Conservation (phyloP, 2,113 vertebrate species). For the Girardinichthys multiradiatus region DNA sequence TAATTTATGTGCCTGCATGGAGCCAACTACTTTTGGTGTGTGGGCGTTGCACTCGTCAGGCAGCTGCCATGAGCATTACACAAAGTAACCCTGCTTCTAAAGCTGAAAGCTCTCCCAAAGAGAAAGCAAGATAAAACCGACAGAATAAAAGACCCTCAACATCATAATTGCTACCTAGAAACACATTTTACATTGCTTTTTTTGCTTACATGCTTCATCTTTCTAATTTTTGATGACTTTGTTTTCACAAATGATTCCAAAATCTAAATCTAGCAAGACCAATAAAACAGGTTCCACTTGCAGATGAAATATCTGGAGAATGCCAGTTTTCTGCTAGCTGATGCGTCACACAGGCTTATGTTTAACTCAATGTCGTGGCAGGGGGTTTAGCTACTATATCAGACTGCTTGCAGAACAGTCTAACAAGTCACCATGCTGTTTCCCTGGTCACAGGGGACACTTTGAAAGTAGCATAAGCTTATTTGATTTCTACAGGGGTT, state of each 20-base stretch:
- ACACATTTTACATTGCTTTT: slow-evolving; percentile 2
- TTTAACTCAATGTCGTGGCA: slow-evolving; percentile 37
- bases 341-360: slow-evolving; percentile 23
- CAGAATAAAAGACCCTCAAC: slow-evolving; percentile 30
- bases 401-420: slow-evolving; percentile 40
- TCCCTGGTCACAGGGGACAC: slow-evolving; percentile 36
- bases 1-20: slow-evolving; percentile 28
- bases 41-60: slow-evolving; percentile 45
- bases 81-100: slow-evolving; percentile 50
- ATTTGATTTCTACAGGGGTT: slow-evolving; percentile 32
- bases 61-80: slow-evolving; percentile 46
- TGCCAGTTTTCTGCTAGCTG: slow-evolving; percentile 30
- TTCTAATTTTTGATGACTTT: slow-evolving; percentile 11
- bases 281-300: slow-evolving; percentile 12
- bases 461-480: slow-evolving; percentile 19
- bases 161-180: slow-evolving; percentile 6
- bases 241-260: not conserved
- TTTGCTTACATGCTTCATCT: not conserved
- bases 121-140: slow-evolving; percentile 38
- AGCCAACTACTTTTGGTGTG: slow-evolving; percentile 27
- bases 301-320: slow-evolving; percentile 29
- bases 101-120: slow-evolving; percentile 31
- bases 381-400: slow-evolving; percentile 45
- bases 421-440: slow-evolving; percentile 60
- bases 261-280: not conserved